A percentile compares a stretch with the other conserved stretches of the same genome.
phyloP scores from a whole-genome alignment of 2,113 vertebrate species.

The Mirza zaza region DNA sequence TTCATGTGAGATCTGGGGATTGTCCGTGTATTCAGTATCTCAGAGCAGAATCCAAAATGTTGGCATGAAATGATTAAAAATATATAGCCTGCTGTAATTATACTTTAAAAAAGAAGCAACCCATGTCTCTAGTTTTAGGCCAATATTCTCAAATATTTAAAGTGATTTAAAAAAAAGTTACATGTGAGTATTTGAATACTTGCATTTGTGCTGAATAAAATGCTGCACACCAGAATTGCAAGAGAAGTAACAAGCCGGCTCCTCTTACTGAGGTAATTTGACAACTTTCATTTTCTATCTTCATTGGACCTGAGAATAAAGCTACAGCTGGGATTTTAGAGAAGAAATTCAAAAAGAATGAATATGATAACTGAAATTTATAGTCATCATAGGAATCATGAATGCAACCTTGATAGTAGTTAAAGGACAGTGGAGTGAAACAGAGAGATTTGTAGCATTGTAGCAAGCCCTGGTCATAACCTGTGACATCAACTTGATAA shows the following conservation, averaged over 20 bases:
- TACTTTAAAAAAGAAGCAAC: neutral
- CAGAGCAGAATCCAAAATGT: neutral
- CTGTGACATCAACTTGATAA: neutral
- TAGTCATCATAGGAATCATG: neutral
- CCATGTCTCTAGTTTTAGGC: neutral
- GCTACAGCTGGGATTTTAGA: neutral
- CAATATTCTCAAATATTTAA: neutral
- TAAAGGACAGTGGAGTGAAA: neutral
- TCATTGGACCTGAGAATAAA: neutral
- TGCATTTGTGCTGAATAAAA: neutral
- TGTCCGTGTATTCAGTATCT: neutral
- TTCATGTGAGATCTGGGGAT: neutral
- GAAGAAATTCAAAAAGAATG: neutral
- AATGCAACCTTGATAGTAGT: neutral
- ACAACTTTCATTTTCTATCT: neutral
- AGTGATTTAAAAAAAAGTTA: neutral
- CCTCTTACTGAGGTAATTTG: neutral
- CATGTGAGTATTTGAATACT: neutral
- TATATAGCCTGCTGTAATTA: neutral
- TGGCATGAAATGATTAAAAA: neutral
- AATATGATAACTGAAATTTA: neutral
- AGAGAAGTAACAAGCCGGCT: neutral
- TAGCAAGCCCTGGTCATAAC: neutral
- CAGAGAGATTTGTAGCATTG: neutral
- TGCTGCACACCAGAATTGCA: neutral